Conservation (phyloP, 2,888 invertebrate genomes). For the Melanophora roralis region DNA sequence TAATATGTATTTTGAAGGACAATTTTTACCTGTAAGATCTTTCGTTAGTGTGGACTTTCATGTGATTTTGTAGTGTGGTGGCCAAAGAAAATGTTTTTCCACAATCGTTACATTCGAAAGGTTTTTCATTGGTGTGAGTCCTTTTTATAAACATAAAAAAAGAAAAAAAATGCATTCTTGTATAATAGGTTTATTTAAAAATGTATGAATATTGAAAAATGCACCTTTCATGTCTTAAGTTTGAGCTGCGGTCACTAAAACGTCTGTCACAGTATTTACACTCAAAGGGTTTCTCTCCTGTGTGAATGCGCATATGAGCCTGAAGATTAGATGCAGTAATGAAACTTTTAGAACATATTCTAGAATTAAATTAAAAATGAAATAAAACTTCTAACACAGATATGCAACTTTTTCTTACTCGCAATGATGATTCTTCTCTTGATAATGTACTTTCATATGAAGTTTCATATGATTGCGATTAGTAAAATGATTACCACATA, state of each 20-base stretch:
- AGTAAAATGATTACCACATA: constrained; percentile 66
- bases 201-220: neutral
- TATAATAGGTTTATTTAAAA: neutral
- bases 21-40: constrained; percentile 68
- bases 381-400: too few species aligned
- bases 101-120: constrained; percentile 69
- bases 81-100: constrained; percentile 71
- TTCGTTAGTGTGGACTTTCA: constrained; percentile 70
- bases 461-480: constrained; percentile 63
- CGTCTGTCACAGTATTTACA: constrained; percentile 69
- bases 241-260: constrained; percentile 74
- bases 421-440: constrained; percentile 64
- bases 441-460: constrained; percentile 68
- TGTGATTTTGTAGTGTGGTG: constrained; percentile 71
- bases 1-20: neutral
- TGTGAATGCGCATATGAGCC: constrained; percentile 72
- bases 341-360: constrained; percentile 69
- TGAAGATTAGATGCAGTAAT: constrained; percentile 69
- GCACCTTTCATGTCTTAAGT: constrained; percentile 74
- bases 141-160: neutral
- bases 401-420: constrained; percentile 51
- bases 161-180: neutral
- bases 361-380: constrained; percentile 28
- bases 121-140: constrained; percentile 73
- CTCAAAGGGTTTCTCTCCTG: constrained; percentile 71